phyloP scores from a whole-genome alignment of 2,113 vertebrate species.

The Eubucco bourcierii region DNA sequence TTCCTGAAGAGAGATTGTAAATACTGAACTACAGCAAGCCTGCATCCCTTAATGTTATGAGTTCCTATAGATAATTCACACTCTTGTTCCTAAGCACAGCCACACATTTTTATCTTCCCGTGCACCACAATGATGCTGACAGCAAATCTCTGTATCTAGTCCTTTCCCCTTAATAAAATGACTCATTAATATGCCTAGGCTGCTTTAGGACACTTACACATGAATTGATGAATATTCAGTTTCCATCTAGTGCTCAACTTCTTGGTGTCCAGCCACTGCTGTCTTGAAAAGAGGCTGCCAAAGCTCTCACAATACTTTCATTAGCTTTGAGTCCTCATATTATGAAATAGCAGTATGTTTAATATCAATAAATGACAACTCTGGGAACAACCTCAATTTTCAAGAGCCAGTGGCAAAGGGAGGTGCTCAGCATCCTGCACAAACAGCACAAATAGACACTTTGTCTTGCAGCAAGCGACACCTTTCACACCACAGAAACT shows the following conservation, averaged over 20 bases:
- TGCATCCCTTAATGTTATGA: background rate
- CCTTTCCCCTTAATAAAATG: background rate
- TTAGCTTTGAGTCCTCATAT: background rate
- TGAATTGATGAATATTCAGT: conserved; percentile 64
- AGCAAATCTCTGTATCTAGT: conserved; percentile 38
- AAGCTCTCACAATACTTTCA: background rate
- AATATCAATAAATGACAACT: background rate
- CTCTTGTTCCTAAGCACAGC: background rate
- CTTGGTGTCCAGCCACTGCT: conserved; percentile 19
- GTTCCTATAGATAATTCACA: background rate
- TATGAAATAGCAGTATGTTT: conserved; percentile 11
- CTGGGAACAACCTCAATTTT: background rate
- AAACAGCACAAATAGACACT: background rate
- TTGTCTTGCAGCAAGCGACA: background rate
- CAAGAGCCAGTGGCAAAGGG: background rate
- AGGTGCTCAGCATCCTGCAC: background rate
- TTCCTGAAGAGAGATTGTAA: background rate
- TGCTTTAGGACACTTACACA: conserved; percentile 48
- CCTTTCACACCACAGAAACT: background rate
- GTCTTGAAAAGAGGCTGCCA: conserved; percentile 3
- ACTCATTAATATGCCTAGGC: conserved; percentile 58
- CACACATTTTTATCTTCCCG: background rate
- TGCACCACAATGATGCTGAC: background rate
- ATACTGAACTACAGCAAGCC: background rate
- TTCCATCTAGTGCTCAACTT: conserved; percentile 28